Evolutionary conservation across 2,888 invertebrate genomes (phyloP).

Genomic region (Beris morrisii): DNA sequence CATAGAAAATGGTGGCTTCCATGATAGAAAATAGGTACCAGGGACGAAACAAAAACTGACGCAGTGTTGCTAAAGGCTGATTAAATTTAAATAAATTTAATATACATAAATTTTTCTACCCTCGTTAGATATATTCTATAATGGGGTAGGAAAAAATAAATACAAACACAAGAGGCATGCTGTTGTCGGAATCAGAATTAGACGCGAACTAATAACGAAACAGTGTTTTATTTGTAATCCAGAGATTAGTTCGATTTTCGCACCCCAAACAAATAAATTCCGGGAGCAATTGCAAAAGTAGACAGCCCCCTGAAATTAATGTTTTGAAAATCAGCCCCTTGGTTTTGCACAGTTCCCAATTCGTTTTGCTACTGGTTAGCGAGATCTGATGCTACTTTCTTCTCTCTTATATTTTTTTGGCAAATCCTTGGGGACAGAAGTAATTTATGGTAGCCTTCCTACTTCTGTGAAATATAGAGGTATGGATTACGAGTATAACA

Average conservation of each 20-base stretch:
- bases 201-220: constrained; percentile 9
- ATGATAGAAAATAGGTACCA: not conserved
- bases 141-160: not conserved
- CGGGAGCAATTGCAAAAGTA: constrained; percentile 12
- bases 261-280: constrained; percentile 25
- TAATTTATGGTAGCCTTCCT: no score
- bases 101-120: constrained; percentile 51
- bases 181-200: not conserved
- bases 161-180: not conserved
- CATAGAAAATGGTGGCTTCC: no score
- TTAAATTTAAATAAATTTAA: constrained; percentile 57
- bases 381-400: no score
- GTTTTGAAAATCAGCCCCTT: no score
- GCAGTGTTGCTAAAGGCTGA: constrained; percentile 42
- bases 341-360: no score
- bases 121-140: constrained; percentile 28
- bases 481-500: no score
- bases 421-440: no score
- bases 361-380: no score
- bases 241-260: constrained; percentile 18
- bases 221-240: constrained; percentile 10
- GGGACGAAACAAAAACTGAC: not conserved
- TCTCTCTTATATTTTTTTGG: no score
- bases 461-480: no score
- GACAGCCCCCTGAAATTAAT: constrained; percentile 2